A percentile compares a stretch with the other conserved stretches of the same genome.
Conservation (phyloP, 1,140 invertebrate species). For the Mylabris phalerata region DNA sequence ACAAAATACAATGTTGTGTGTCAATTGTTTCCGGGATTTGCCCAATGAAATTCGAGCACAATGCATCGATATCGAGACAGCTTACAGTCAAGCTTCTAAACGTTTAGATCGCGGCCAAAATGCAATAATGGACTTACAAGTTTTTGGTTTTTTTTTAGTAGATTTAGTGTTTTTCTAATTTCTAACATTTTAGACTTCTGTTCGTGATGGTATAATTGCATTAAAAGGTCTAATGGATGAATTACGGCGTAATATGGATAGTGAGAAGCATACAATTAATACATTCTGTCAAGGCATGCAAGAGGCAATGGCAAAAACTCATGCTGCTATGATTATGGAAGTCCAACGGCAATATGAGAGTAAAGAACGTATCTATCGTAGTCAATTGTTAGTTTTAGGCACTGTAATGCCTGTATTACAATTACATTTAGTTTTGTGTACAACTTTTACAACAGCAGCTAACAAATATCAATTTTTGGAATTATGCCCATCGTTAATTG, state of each 20-base stretch:
- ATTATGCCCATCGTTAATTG: slow-evolving; percentile 59
- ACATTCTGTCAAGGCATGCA: slow-evolving; percentile 60
- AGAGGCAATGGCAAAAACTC: slow-evolving; percentile 59
- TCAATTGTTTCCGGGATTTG: slow-evolving; percentile 62
- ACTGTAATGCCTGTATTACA: slow-evolving; percentile 59
- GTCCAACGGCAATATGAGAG: slow-evolving; percentile 61
- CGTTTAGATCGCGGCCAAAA: slow-evolving; percentile 54
- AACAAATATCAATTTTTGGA: slow-evolving; percentile 68
- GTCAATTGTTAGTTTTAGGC: slow-evolving; percentile 53
- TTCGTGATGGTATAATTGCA: slow-evolving; percentile 56
- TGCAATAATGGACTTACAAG: slow-evolving; percentile 40
- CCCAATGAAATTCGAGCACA: slow-evolving; percentile 56
- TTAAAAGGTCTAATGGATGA: slow-evolving; percentile 61
- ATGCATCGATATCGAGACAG: slow-evolving; percentile 65
- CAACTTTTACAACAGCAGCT: slow-evolving; percentile 58
- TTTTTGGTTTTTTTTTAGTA: not conserved
- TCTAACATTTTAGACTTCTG: slow-evolving; percentile 45
- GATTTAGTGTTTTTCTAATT: no score
- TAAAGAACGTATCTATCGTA: slow-evolving; percentile 57
- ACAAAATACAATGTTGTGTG: slow-evolving; percentile 61
- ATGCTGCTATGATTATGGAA: slow-evolving; percentile 54
- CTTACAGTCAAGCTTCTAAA: slow-evolving; percentile 60
- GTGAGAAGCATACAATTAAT: slow-evolving; percentile 59
- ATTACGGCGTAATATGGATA: slow-evolving; percentile 55
- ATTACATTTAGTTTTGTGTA: slow-evolving; percentile 59